Percentiles rank a stretch among this genome's conserved stretches.
Evolutionary conservation across 2,113 vertebrate genomes (phyloP).

Genomic region (Edolisoma coerulescens): DNA sequence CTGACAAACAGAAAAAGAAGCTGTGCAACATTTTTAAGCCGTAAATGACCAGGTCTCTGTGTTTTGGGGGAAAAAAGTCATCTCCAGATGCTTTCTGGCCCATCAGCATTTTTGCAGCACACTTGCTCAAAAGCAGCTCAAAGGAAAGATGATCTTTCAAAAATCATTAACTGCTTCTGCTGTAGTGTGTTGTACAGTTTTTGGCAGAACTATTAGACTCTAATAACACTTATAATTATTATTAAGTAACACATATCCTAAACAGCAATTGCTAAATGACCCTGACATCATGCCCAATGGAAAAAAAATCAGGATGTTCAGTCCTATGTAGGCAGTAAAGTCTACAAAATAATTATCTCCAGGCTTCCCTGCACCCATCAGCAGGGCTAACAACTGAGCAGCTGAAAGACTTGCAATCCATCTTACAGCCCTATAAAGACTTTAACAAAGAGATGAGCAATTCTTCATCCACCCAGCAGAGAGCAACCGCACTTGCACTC

Average conservation of each 20-base stretch:
- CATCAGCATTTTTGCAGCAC: background rate
- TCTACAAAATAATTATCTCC: background rate
- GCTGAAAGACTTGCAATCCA: background rate
- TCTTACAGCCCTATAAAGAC: background rate
- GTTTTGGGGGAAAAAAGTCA: background rate
- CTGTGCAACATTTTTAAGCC: background rate
- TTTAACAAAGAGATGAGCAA: constrained; percentile 28
- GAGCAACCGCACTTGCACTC: constrained; percentile 24
- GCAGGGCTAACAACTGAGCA: background rate
- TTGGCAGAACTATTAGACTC: background rate
- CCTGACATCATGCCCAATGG: background rate
- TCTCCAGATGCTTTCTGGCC: background rate
- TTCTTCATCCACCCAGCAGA: constrained; percentile 57
- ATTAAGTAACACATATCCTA: background rate
- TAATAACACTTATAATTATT: constrained; percentile 19
- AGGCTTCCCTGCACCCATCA: background rate
- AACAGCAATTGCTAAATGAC: background rate
- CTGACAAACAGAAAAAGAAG: background rate
- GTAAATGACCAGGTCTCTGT: background rate
- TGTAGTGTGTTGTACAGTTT: background rate
- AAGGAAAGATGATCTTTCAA: background rate
- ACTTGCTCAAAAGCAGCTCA: background rate
- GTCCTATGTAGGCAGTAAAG: background rate
- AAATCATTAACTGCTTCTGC: background rate
- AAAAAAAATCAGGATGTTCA: background rate